Percentiles rank a stretch among this genome's conserved stretches.
Conservation (phyloP, 2,113 vertebrate species). For the Saccopteryx leptura region DNA sequence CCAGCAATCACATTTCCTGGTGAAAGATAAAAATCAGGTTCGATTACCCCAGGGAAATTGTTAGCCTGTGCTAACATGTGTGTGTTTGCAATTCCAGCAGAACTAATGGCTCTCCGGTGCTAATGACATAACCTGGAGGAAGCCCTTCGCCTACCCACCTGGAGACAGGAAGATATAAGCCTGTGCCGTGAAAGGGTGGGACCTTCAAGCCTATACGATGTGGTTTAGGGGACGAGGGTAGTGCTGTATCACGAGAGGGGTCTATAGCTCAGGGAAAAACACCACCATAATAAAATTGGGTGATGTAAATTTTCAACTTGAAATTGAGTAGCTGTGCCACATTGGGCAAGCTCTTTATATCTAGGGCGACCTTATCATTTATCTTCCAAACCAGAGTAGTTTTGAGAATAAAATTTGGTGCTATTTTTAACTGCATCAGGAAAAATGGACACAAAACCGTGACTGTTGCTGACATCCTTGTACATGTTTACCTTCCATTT, state of each 20-base stretch:
- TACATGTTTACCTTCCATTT: not conserved
- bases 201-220: not conserved
- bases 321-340: not conserved
- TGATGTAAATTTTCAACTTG: not conserved
- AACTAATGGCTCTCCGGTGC: conserved; percentile 74
- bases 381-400: not conserved
- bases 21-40: conserved; percentile 77
- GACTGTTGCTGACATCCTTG: not conserved
- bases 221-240: not conserved
- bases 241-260: not conserved
- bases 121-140: conserved; percentile 45
- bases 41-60: conserved; percentile 75
- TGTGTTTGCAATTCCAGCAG: conserved; percentile 60
- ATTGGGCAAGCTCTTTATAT: not conserved
- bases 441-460: not conserved
- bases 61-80: conserved; percentile 69
- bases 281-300: not conserved
- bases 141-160: not conserved
- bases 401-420: not conserved
- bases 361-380: not conserved
- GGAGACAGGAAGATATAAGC: not conserved
- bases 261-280: not conserved
- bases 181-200: not conserved
- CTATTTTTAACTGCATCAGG: not conserved
- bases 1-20: conserved; percentile 71